phyloP scores from a whole-genome alignment of 1,140 invertebrate species.

The Diachasma alloeum region DNA sequence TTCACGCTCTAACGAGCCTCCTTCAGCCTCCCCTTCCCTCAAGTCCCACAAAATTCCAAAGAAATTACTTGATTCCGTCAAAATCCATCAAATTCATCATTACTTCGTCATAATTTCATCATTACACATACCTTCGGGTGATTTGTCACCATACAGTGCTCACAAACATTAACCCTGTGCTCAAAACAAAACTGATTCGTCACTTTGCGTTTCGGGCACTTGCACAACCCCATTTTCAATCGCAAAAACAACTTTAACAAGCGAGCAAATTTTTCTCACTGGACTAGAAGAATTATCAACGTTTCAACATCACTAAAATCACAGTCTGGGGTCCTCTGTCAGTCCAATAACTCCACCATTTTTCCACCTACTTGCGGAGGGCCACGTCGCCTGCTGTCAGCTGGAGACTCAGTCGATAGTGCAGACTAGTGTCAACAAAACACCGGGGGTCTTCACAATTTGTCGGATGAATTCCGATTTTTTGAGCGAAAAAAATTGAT shows the following conservation, averaged over 20 bases:
- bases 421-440: not conserved
- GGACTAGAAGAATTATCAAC: not conserved
- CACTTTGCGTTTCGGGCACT: conserved; percentile 95
- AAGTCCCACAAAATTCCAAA: no score
- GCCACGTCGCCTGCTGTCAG: conserved; percentile 28
- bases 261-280: not conserved
- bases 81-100: no score
- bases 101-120: not conserved
- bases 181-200: conserved; percentile 99
- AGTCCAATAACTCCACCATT: conserved; percentile 16
- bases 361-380: not conserved
- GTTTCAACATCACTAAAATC: not conserved
- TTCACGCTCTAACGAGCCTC: no score
- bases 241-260: not conserved
- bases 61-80: no score
- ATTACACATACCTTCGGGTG: conserved; percentile 84
- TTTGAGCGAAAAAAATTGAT: no score
- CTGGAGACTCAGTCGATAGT: not conserved
- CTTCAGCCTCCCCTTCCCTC: no score
- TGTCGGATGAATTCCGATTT: no score
- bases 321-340: not conserved
- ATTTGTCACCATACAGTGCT: conserved; percentile 95
- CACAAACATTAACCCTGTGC: conserved; percentile 98
- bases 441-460: not conserved
- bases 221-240: conserved; percentile 90